These are phyloP conservation scores for Pseudolaguvia tuberculata DNA, from an alignment of 2,113 vertebrate genomes.

Conservation along the genomic window DNA sequence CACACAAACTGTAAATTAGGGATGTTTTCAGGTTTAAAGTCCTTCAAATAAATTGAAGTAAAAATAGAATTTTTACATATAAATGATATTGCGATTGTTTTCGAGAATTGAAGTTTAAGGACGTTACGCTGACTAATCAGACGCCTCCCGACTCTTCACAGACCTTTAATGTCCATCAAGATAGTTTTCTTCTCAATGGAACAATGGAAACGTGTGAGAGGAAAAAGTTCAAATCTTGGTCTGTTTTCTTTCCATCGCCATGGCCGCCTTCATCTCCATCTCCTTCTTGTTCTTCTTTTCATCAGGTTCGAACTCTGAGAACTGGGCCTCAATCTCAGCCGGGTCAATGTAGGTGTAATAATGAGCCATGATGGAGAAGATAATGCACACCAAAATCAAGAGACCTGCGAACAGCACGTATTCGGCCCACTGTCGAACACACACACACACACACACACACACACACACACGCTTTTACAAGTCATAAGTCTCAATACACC, in stretches of 20 bases:
- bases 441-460: conserved; percentile 20
- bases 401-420: conserved; percentile 87
- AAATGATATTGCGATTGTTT: no score
- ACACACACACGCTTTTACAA: conserved; percentile 2
- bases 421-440: conserved; percentile 80
- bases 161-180: not conserved
- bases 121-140: no score
- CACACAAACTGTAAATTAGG: conserved; percentile 11
- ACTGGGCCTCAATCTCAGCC: conserved; percentile 74
- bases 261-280: conserved; percentile 41
- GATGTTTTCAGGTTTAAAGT: not conserved
- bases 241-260: not conserved
- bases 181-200: not conserved
- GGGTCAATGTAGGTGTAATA: conserved; percentile 89
- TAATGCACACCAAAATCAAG: conserved; percentile 76
- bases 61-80: no score
- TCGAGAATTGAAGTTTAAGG: no score
- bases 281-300: conserved; percentile 41
- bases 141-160: not conserved
- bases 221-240: conserved; percentile 51
- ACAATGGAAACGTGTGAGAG: not conserved
- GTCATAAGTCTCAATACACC: no score
- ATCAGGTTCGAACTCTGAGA: conserved; percentile 52
- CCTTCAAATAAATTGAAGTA: no score
- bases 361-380: conserved; percentile 84